Evolutionary conservation across 2,888 invertebrate genomes (phyloP).

Genomic region (Pelosia muscerda): DNA sequence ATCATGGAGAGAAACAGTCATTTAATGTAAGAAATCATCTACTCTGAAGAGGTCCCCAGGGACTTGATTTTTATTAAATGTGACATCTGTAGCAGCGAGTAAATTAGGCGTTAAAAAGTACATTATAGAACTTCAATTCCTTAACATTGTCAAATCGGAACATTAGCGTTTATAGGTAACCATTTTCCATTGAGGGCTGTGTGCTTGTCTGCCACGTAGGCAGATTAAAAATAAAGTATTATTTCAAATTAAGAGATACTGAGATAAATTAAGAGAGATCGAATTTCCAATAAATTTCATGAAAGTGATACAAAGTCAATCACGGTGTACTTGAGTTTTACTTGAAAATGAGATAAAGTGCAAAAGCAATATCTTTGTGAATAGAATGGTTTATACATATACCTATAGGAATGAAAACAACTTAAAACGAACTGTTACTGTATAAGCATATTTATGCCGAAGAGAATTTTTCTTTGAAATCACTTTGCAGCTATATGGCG

Average conservation of each 20-base stretch:
- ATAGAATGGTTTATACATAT: slow-evolving; percentile 12
- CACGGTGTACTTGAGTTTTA: not conserved
- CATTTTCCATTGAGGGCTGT: too few relatives aligned
- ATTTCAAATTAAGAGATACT: not conserved
- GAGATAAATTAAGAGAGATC: too few relatives aligned
- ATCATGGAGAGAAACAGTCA: not conserved
- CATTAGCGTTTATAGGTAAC: too few relatives aligned
- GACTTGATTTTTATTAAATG: not conserved
- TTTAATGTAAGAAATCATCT: not conserved
- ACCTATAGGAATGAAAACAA: slow-evolving; percentile 17
- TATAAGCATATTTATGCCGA: too few relatives aligned
- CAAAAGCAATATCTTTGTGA: slow-evolving; percentile 16
- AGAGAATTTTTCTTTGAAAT: slow-evolving; percentile 19
- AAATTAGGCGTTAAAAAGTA: not conserved
- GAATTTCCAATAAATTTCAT: not conserved
- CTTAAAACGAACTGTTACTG: slow-evolving; percentile 1
- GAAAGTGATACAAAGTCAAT: not conserved
- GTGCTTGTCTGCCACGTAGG: too few relatives aligned
- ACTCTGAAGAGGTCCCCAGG: not conserved
- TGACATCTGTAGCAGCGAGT: too few relatives aligned
- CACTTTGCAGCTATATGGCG: not conserved
- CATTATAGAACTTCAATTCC: not conserved
- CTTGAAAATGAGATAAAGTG: slow-evolving; percentile 4
- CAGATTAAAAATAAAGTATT: too few relatives aligned
- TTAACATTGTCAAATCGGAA: not conserved